A percentile compares a stretch with the other conserved stretches of the same genome.
Conservation (phyloP, 2,113 vertebrate genomes). For the Eubucco bourcierii region DNA sequence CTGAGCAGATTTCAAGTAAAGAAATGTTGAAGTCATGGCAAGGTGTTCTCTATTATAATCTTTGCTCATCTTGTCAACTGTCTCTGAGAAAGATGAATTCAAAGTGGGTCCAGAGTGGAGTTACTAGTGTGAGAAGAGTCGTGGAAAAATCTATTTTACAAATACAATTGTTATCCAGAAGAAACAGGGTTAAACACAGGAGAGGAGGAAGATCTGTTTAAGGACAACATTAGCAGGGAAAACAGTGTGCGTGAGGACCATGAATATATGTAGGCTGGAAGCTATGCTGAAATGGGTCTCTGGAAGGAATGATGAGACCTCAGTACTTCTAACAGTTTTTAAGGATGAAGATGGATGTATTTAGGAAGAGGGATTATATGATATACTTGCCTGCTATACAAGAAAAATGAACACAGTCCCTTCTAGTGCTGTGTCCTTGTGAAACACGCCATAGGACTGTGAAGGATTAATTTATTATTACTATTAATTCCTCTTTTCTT, state of each 20-base stretch:
- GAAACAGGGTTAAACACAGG: neutral
- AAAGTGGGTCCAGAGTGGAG: neutral
- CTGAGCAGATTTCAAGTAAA: neutral
- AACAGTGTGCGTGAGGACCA: neutral
- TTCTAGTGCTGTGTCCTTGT: neutral
- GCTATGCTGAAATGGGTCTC: neutral
- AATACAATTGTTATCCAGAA: neutral
- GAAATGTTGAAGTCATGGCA: neutral
- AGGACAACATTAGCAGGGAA: neutral
- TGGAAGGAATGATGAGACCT: neutral
- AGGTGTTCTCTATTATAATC: neutral
- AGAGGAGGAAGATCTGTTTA: neutral
- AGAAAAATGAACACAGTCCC: neutral
- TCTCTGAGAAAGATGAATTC: neutral
- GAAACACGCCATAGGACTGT: neutral
- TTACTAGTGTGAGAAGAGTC: neutral
- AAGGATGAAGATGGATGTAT: neutral
- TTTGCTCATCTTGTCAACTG: neutral
- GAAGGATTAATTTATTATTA: constrained; percentile 15
- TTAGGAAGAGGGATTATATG: neutral
- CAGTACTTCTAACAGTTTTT: neutral
- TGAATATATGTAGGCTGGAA: neutral
- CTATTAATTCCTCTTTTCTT: neutral
- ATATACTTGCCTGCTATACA: neutral
- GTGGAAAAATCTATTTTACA: neutral